phyloP scores from a whole-genome alignment of 2,888 invertebrate species.

The Drosophila borborema region DNA sequence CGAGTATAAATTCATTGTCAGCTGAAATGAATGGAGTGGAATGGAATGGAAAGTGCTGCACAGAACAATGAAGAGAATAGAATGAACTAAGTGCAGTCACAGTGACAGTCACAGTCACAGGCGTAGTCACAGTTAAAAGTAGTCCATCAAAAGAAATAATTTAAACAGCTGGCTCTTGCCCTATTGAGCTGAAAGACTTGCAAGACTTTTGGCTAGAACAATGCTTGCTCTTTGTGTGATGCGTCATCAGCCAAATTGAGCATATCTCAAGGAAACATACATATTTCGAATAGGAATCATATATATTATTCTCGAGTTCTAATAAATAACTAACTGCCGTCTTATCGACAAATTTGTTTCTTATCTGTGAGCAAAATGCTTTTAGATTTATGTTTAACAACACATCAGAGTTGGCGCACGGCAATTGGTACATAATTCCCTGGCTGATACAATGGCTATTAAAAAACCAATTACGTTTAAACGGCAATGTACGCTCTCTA shows the following conservation, averaged over 20 bases:
- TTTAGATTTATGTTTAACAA: slow-evolving; percentile 72
- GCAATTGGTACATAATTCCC: slow-evolving; percentile 74
- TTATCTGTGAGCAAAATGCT: slow-evolving; percentile 38
- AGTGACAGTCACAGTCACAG: background rate
- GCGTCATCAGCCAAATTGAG: slow-evolving; percentile 2
- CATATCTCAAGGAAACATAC: background rate
- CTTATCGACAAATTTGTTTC: slow-evolving; percentile 30
- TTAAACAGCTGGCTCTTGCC: slow-evolving; percentile 25
- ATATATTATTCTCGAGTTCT: background rate
- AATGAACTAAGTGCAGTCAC: background rate
- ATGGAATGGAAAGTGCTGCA: background rate
- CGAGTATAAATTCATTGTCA: slow-evolving; percentile 18
- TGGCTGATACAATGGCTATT: slow-evolving; percentile 74
- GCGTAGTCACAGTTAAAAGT: background rate
- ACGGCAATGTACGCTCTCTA: slow-evolving; percentile 32
- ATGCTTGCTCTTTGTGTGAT: slow-evolving; percentile 5
- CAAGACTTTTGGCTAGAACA: slow-evolving; percentile 6
- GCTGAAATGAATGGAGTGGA: slow-evolving; percentile 24
- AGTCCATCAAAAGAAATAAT: slow-evolving; percentile 15
- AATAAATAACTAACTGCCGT: slow-evolving; percentile 13
- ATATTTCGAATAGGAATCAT: background rate
- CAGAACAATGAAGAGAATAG: slow-evolving; percentile 19
- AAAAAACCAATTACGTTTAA: slow-evolving; percentile 79
- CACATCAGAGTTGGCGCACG: slow-evolving; percentile 58
- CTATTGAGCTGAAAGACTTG: background rate